Percentiles rank a stretch among this genome's conserved stretches.
Evolutionary conservation across 2,797 vertebrate genomes (phyloP).

Genomic region (Mergus octosetaceus): DNA sequence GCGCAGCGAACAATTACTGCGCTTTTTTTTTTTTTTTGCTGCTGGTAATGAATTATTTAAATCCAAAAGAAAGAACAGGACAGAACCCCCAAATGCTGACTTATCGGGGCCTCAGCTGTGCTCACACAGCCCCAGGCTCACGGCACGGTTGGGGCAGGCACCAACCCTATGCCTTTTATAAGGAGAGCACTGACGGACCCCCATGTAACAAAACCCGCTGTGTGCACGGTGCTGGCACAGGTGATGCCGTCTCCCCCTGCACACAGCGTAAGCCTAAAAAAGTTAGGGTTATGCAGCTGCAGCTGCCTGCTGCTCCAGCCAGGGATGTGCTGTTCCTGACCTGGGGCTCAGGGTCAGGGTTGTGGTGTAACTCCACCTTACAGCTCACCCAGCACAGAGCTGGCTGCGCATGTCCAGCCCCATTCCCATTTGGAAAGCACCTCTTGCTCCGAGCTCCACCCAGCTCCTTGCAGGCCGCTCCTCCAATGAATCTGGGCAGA

Average conservation of each 20-base stretch:
- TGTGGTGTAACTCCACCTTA: neutral
- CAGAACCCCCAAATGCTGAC: neutral
- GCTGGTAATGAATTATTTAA: neutral
- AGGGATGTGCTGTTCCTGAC: neutral
- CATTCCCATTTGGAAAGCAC: neutral
- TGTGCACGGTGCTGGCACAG: neutral
- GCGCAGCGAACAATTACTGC: neutral
- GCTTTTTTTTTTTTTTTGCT: neutral
- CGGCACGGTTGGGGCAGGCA: neutral
- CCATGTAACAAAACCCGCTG: neutral
- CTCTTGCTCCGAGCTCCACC: neutral
- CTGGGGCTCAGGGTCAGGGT: neutral
- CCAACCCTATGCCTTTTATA: neutral
- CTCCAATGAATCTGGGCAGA: accelerated
- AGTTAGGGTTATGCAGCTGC: neutral
- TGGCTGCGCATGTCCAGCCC: neutral
- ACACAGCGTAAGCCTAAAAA: neutral
- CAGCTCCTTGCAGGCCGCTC: neutral
- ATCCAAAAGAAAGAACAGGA: neutral
- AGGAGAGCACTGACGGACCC: neutral
- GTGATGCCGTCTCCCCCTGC: neutral
- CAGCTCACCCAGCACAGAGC: neutral
- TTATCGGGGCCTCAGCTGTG: too few relatives aligned
- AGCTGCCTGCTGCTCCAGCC: neutral
- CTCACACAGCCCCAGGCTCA: neutral